These are phyloP conservation scores for Struthio camelus DNA, from an alignment of 2,113 vertebrate genomes.

Conservation along the genomic window DNA sequence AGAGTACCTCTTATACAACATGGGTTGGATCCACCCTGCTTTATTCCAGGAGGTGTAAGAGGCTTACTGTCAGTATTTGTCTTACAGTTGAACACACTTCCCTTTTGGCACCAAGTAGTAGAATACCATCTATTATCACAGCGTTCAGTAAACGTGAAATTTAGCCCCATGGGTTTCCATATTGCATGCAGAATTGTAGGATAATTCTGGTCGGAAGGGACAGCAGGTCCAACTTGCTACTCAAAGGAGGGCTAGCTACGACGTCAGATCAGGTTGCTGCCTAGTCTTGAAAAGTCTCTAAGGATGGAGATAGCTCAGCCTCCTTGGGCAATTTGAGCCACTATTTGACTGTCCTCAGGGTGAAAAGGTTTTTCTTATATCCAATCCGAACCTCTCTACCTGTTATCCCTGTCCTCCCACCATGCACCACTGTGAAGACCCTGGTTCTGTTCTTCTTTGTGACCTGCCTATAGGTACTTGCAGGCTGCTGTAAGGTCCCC, in stretches of 20 bases:
- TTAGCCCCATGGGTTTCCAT: not conserved
- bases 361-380: not conserved
- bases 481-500: not conserved
- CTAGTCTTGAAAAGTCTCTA: not conserved
- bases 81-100: not conserved
- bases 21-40: not conserved
- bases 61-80: not conserved
- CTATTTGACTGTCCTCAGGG: not conserved
- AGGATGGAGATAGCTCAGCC: not conserved
- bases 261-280: not conserved
- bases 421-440: not conserved
- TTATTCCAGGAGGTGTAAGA: not conserved
- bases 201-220: not conserved
- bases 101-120: not conserved
- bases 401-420: not conserved
- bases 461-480: not conserved
- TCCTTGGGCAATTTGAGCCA: not conserved
- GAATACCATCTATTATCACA: not conserved
- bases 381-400: not conserved
- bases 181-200: not conserved
- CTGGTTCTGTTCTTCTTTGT: accelerated
- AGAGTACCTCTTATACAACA: not conserved
- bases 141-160: not conserved
- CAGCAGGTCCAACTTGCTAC: not conserved
- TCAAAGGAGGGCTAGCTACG: not conserved